Evolutionary conservation across 2,113 vertebrate genomes (phyloP).

Genomic region (Clarias gariepinus): DNA sequence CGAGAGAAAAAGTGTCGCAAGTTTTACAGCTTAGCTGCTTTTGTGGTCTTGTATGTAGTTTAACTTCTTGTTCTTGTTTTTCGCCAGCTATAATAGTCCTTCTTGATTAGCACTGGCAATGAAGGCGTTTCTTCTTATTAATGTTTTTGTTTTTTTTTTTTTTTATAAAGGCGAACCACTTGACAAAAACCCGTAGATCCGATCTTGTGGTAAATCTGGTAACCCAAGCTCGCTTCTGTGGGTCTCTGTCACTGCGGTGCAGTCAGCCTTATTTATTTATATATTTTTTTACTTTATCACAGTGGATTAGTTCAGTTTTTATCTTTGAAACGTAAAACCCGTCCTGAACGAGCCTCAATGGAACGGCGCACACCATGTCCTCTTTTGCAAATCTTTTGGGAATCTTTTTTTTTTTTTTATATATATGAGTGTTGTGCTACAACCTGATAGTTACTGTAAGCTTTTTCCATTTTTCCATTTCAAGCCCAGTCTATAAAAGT

Average conservation of each 20-base stretch:
- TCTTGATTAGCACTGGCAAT: background rate
- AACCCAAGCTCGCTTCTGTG: slow-evolving; percentile 99
- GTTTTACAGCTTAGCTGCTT: background rate
- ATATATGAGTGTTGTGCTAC: background rate
- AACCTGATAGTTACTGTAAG: background rate
- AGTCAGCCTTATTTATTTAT: slow-evolving; percentile 66
- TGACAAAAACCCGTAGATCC: slow-evolving; percentile 99
- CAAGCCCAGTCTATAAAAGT: background rate
- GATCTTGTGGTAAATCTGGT: slow-evolving; percentile 96
- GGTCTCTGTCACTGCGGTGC: slow-evolving; percentile 96
- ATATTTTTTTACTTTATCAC: background rate
- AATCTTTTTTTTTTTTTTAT: background rate
- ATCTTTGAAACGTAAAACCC: background rate
- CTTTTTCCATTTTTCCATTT: background rate
- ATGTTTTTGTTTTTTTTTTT: slow-evolving; percentile 7
- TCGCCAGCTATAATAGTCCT: background rate
- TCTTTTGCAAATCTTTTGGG: too few species aligned
- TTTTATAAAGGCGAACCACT: slow-evolving; percentile 69
- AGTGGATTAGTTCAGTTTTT: background rate
- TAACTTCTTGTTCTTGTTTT: background rate
- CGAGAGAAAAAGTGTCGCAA: background rate
- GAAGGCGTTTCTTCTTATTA: background rate
- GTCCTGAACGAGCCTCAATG: background rate
- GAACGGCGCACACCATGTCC: background rate
- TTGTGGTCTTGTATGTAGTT: background rate